Conservation (phyloP, 2,113 vertebrate genomes). For the Scophthalmus maximus region DNA sequence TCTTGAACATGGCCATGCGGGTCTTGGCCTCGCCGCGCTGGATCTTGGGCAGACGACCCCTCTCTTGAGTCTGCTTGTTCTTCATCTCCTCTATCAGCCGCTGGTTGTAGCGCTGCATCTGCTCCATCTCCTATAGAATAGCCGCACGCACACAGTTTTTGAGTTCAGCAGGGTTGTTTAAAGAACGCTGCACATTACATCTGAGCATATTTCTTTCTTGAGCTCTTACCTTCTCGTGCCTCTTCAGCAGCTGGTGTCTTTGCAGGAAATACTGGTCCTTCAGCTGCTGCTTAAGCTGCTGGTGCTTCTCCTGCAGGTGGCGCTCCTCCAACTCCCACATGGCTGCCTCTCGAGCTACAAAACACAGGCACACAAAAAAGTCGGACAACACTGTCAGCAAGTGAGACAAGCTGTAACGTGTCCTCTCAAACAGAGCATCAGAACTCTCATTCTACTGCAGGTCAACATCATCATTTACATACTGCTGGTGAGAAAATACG, state of each 20-base stretch:
- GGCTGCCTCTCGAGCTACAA: constrained; percentile 93
- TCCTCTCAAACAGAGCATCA: not conserved
- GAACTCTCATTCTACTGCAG: constrained; percentile 5
- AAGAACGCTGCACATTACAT: not conserved
- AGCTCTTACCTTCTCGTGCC: constrained; percentile 94
- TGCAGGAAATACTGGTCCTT: constrained; percentile 99
- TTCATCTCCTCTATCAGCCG: constrained; percentile 95
- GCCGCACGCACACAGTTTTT: not conserved
- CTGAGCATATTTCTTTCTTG: not conserved
- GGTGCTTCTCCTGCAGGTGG: constrained; percentile 98
- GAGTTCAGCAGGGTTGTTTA: not conserved
- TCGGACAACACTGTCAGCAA: not conserved
- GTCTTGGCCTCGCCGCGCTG: constrained; percentile 97
- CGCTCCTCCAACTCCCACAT: constrained; percentile 99
- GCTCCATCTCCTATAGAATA: constrained; percentile 91
- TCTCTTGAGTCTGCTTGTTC: constrained; percentile 94
- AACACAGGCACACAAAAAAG: constrained; percentile 16
- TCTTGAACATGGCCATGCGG: constrained; percentile 99
- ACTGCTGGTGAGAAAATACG: not conserved
- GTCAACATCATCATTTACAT: constrained; percentile 1
- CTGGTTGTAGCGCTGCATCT: constrained; percentile 98
- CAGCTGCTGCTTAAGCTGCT: constrained; percentile 96
- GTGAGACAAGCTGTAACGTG: constrained; percentile 14
- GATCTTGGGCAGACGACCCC: constrained; percentile 95
- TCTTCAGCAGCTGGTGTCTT: constrained; percentile 96